Evolutionary conservation across 2,113 vertebrate genomes (phyloP).

Genomic region (Zosterops borbonicus): DNA sequence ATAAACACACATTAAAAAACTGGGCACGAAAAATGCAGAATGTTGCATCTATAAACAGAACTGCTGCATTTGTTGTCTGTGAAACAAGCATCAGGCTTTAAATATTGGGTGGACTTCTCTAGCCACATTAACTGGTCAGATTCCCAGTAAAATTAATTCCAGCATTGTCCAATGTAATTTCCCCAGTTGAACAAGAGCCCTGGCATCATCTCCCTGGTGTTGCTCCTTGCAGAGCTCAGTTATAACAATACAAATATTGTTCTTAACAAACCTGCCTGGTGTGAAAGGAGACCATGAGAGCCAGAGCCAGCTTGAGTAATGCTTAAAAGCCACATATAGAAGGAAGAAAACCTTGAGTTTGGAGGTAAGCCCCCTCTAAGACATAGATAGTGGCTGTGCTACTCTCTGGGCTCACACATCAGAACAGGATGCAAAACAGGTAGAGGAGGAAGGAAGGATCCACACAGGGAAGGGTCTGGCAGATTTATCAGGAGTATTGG

Average conservation of each 20-base stretch:
- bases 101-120: slow-evolving; percentile 13
- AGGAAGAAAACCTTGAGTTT: neutral
- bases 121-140: neutral
- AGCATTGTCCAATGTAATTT: slow-evolving; percentile 31
- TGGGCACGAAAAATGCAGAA: neutral
- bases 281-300: neutral
- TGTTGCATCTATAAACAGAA: slow-evolving; percentile 35
- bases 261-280: neutral
- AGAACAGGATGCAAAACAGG: neutral
- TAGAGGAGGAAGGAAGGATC: neutral
- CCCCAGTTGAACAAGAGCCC: slow-evolving; percentile 31
- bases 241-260: slow-evolving; percentile 13
- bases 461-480: neutral
- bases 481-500: neutral
- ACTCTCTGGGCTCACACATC: neutral
- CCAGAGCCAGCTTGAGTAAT: neutral
- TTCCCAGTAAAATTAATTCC: slow-evolving; percentile 28
- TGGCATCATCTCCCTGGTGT: neutral
- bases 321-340: neutral
- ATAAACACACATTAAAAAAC: slow-evolving; percentile 24
- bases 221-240: neutral
- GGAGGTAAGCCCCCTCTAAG: neutral
- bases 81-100: neutral
- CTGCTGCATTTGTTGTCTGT: slow-evolving; percentile 5
- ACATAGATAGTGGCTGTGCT: neutral